Evolutionary conservation across 2,113 vertebrate species (phyloP).

Genomic region (Philantomba maxwellii): DNA sequence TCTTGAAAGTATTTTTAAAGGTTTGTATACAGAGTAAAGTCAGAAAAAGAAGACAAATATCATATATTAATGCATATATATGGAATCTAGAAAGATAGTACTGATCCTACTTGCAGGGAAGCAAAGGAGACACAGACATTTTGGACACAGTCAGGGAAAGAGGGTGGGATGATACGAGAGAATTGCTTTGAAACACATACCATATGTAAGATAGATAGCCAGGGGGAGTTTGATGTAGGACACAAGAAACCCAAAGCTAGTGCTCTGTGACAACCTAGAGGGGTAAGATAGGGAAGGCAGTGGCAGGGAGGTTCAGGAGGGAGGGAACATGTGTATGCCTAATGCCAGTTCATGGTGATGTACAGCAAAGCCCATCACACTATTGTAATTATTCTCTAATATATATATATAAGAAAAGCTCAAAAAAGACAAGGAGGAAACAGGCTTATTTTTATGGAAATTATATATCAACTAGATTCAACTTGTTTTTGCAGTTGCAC

Average conservation of each 20-base stretch:
- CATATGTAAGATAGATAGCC: background rate
- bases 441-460: slow-evolving; percentile 58
- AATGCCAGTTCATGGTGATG: background rate
- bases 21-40: background rate
- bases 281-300: background rate
- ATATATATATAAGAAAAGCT: background rate
- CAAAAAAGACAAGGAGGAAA: slow-evolving; percentile 58
- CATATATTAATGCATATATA: background rate
- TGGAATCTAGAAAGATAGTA: background rate
- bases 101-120: background rate
- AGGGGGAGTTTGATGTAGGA: background rate
- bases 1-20: slow-evolving; percentile 38
- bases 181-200: background rate
- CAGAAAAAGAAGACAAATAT: background rate
- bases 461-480: slow-evolving; percentile 27
- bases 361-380: background rate
- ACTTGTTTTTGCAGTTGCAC: slow-evolving; percentile 58
- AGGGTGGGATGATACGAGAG: background rate
- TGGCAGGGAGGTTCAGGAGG: background rate
- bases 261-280: background rate
- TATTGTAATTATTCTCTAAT: background rate
- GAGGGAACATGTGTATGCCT: background rate
- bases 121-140: background rate
- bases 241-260: background rate
- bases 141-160: background rate